These are phyloP conservation scores for Hypomesus transpacificus DNA, from an alignment of 2,113 vertebrate species.

Conservation along the genomic window DNA sequence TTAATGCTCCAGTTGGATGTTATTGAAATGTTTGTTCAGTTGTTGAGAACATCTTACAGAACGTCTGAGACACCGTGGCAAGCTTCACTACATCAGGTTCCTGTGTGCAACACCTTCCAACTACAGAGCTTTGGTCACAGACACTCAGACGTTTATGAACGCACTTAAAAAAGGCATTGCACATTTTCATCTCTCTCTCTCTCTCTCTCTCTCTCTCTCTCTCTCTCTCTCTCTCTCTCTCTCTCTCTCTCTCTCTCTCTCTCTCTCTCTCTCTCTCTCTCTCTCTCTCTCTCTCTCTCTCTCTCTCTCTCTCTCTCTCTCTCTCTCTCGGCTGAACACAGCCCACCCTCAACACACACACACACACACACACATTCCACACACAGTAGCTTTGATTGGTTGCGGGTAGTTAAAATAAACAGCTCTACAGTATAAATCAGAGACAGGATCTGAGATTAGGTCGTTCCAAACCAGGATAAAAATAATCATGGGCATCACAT, in stretches of 20 bases:
- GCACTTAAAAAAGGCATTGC: slow-evolving; percentile 13
- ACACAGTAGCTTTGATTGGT: neutral
- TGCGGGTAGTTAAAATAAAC: slow-evolving; percentile 3
- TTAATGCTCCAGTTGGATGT: neutral
- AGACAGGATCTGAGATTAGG: neutral
- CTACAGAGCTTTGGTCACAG: slow-evolving; percentile 54
- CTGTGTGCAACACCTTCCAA: slow-evolving; percentile 25
- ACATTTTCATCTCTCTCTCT: slow-evolving; percentile 37
- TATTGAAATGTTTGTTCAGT: slow-evolving; percentile 12
- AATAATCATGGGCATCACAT: slow-evolving; percentile 21
- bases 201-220: no score
- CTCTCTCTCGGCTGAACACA: slow-evolving; percentile 23
- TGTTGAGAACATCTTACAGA: slow-evolving; percentile 16
- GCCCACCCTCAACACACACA: slow-evolving; percentile 3
- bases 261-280: no score
- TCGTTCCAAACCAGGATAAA: slow-evolving; percentile 1
- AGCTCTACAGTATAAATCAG: neutral
- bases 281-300: no score
- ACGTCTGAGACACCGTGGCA: slow-evolving; percentile 1
- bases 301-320: no score
- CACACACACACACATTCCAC: neutral
- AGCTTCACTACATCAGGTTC: slow-evolving; percentile 19
- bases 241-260: no score
- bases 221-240: no score
- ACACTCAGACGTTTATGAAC: slow-evolving; percentile 24